Evolutionary conservation across 2,888 invertebrate species (phyloP), one percentile per base, ranked within the genome.

Genomic region (Gari tellinella): DNA sequence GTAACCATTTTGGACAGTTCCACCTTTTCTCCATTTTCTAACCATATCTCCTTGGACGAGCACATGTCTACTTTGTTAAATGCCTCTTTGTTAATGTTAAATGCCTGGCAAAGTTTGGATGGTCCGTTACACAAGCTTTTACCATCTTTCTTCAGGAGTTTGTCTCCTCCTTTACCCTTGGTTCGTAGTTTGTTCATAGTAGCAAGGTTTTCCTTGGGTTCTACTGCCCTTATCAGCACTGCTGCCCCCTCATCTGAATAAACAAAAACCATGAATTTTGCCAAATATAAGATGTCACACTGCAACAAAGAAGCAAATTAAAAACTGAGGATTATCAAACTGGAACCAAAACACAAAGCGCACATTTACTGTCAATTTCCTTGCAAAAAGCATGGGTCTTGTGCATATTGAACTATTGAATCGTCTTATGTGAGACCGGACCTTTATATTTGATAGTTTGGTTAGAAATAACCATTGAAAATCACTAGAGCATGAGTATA

Each of bases 41-140:
- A 68, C 94, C 94, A 94, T 55, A 94, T 82, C 23, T 85, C 80
- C 41, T 92, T 88, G 84, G 93, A 93, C 4, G 90, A 88, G 3
- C 91, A 90, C 82, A 95, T 84, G 89, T 94, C 93, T 63, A 93
- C 80, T 89, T 93, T 93, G 87, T 95, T 95, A 66, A 94, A 93
- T 43, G 90, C 90, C 25, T 91, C 91, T 88, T 94, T 94, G 7
- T 92, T 92, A 56, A 96, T 94, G 64, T 93, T 90, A 81, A 95
- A 92, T 21, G 95, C 94, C 68, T 94, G 94, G 81, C 95, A 95
- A 12, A 96, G 90, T 90, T 95, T 96, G 8, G 95, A 94, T 1
- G 95, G 95, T 0, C 95, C 95, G 90, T 95, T 95, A 70, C 95
- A 94, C 15, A 95, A 88, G 73, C 95, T 94, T 57, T 93, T 92